Percentiles rank a stretch among this genome's conserved stretches.
These are phyloP conservation scores for Chaetophractus vellerosus DNA, from an alignment of 2,797 vertebrate species.

Conservation along the genomic window DNA sequence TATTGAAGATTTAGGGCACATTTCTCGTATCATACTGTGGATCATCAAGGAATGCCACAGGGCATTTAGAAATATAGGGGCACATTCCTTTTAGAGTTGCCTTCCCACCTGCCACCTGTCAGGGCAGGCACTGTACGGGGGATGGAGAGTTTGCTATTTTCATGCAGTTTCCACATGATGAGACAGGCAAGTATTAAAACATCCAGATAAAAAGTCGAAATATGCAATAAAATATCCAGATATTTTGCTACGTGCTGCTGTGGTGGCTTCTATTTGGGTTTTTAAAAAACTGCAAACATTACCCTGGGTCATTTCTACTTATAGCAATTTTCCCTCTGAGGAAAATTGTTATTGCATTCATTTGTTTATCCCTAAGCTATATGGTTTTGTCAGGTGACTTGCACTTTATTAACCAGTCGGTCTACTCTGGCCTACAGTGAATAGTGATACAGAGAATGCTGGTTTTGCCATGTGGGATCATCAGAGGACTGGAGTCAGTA, in stretches of 20 bases:
- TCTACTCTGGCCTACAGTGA: background rate
- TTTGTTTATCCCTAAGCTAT: background rate
- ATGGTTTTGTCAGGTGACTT: background rate
- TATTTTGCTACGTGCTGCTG: background rate
- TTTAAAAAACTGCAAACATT: background rate
- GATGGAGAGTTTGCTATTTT: background rate
- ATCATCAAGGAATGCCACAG: conserved; percentile 50
- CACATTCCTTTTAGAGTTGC: conserved; percentile 38
- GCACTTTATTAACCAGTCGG: background rate
- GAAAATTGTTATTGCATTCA: background rate
- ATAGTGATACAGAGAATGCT: background rate
- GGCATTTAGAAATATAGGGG: conserved; percentile 70
- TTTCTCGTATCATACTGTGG: conserved; percentile 57
- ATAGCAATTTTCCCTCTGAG: background rate
- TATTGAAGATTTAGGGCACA: conserved; percentile 79
- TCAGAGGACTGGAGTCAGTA: background rate
- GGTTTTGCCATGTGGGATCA: background rate
- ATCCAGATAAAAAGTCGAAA: conserved; percentile 63
- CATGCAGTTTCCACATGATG: conserved; percentile 29
- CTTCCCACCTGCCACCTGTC: conserved; percentile 83
- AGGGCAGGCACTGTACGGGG: conserved; percentile 62
- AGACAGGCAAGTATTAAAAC: background rate
- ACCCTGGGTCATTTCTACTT: conserved; percentile 37
- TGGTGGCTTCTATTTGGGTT: background rate
- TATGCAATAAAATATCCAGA: conserved; percentile 19